A percentile compares a stretch with the other conserved stretches of the same genome.
phyloP scores from a whole-genome alignment of 2,888 invertebrate species.

The Neoascia interrupta region DNA sequence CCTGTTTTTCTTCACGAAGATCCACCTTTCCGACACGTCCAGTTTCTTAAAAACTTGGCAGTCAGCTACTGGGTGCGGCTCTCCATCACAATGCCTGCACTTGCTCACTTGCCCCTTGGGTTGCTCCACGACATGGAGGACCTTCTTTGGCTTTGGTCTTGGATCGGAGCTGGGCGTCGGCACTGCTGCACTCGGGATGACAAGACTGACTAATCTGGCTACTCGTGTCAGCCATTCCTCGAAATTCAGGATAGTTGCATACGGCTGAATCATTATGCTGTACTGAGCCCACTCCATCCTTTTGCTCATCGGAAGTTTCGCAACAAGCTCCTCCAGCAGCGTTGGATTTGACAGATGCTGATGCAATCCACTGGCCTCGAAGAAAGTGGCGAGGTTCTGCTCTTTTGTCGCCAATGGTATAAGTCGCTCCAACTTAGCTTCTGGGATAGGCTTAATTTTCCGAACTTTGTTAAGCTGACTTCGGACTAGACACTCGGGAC shows the following conservation, averaged over 20 bases:
- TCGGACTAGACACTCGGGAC: constrained; percentile 23
- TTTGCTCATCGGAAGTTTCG: constrained; percentile 23
- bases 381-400: constrained; percentile 27
- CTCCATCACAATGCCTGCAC: neutral
- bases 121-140: neutral
- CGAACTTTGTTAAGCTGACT: constrained; percentile 27
- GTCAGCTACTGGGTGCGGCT: neutral
- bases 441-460: constrained; percentile 6
- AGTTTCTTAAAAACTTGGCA: neutral
- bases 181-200: constrained; percentile 3
- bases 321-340: constrained; percentile 19
- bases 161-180: neutral
- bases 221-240: constrained; percentile 6
- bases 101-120: neutral
- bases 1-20: neutral
- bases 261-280: neutral
- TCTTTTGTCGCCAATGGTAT: constrained; percentile 15
- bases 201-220: constrained; percentile 5
- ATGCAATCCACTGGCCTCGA: constrained; percentile 10
- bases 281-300: constrained; percentile 22
- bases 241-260: constrained; percentile 12
- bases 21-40: neutral
- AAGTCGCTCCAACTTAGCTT: constrained; percentile 13
- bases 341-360: constrained; percentile 28
- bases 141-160: neutral